These are phyloP conservation scores for Myiotriccus ornatus DNA, from an alignment of 2,797 vertebrate species.

Conservation along the genomic window DNA sequence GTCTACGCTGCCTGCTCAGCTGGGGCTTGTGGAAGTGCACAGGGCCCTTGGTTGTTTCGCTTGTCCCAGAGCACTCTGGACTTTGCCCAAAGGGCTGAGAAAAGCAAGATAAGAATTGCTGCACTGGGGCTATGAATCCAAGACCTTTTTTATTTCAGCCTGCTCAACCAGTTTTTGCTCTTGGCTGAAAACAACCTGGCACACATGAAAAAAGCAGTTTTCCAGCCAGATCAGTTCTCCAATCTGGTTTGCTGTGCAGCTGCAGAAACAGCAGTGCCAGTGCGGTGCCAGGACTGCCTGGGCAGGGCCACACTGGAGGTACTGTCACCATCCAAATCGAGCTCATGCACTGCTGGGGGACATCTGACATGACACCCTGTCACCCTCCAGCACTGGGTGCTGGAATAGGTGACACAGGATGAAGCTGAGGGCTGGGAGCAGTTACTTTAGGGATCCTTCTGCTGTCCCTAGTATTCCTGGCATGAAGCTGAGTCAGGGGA, in stretches of 20 bases:
- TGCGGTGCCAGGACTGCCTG: background rate
- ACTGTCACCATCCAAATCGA: background rate
- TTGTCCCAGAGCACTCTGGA: slow-evolving; percentile 28
- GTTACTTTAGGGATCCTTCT: background rate
- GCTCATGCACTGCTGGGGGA: background rate
- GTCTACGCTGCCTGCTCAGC: background rate
- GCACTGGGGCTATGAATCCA: slow-evolving; percentile 64
- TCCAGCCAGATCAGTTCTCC: slow-evolving; percentile 39
- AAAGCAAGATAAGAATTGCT: slow-evolving; percentile 63
- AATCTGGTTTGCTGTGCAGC: slow-evolving; percentile 9
- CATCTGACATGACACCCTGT: background rate
- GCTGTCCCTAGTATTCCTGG: background rate
- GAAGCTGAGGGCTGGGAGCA: background rate
- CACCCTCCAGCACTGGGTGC: background rate
- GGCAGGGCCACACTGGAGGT: background rate
- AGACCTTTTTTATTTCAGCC: slow-evolving; percentile 54
- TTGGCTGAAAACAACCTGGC: slow-evolving; percentile 52
- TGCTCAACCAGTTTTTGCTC: slow-evolving; percentile 61
- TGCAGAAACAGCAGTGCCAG: slow-evolving; percentile 1
- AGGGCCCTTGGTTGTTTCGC: background rate
- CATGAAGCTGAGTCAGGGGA: background rate
- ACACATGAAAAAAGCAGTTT: background rate
- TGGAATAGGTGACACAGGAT: background rate
- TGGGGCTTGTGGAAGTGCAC: background rate
- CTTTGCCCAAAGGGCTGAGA: slow-evolving; percentile 49